phyloP scores from a whole-genome alignment of 2,113 vertebrate genomes.

The Atrichornis clamosus region DNA sequence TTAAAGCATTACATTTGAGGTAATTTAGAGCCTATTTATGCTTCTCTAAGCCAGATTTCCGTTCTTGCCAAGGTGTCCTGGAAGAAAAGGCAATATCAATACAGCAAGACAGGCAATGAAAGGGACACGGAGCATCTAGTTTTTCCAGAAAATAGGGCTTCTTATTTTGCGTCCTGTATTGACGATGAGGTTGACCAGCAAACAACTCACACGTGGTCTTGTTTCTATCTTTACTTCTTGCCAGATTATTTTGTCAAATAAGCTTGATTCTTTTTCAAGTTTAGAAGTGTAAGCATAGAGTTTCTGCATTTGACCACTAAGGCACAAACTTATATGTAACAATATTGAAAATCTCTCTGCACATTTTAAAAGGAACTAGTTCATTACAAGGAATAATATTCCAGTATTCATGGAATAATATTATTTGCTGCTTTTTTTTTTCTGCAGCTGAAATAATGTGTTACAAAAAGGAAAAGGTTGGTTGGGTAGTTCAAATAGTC shows the following conservation, averaged over 20 bases:
- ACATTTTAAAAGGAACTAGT: background rate
- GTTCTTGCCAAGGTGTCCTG: background rate
- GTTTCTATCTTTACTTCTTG: conserved; percentile 17
- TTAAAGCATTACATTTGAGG: background rate
- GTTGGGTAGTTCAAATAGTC: background rate
- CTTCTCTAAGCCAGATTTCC: background rate
- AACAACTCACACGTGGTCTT: background rate
- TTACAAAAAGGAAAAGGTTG: background rate
- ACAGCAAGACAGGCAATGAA: background rate
- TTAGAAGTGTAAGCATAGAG: background rate
- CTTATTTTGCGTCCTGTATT: background rate
- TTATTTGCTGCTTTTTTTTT: background rate
- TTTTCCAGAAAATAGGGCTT: background rate
- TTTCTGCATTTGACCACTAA: background rate
- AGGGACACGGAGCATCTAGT: background rate
- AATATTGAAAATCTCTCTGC: background rate
- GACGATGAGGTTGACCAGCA: background rate
- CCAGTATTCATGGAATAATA: background rate
- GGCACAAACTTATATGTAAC: background rate
- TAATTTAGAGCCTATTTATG: background rate
- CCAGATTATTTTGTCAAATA: background rate
- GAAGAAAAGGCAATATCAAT: background rate
- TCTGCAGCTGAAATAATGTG: background rate
- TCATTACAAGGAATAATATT: background rate
- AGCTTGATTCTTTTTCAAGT: background rate